A percentile compares a stretch with the other conserved stretches of the same genome.
These are phyloP conservation scores for Sebastes hopkinsi DNA, from an alignment of 2,797 vertebrate species.

Conservation along the genomic window DNA sequence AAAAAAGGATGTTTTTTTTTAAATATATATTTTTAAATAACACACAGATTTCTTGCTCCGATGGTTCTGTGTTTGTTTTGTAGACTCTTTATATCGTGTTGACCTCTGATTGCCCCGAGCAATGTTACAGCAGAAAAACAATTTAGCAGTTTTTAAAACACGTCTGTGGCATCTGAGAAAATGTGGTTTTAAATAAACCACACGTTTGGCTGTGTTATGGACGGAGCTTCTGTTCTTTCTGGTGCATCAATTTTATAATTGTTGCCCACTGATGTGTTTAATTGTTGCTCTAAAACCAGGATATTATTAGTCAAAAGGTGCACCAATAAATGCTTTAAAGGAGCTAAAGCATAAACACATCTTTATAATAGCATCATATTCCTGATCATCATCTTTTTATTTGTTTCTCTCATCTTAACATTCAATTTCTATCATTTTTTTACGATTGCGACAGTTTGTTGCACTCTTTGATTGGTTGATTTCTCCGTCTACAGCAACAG, in stretches of 20 bases:
- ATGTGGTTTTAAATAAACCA: background rate
- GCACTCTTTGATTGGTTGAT: too few relatives aligned
- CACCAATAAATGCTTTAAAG: background rate
- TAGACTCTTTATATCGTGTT: background rate
- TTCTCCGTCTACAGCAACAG: too few relatives aligned
- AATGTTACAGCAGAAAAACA: background rate
- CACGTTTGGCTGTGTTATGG: background rate
- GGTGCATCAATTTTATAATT: background rate
- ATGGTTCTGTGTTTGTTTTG: background rate
- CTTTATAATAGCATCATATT: background rate
- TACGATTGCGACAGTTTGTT: too few relatives aligned
- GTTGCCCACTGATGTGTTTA: background rate
- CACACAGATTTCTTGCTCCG: background rate
- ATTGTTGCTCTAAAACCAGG: background rate
- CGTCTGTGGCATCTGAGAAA: background rate
- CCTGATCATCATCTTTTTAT: too few relatives aligned
- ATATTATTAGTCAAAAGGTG: background rate
- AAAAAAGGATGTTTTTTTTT: background rate
- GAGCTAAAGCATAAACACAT: background rate
- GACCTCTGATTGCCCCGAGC: background rate
- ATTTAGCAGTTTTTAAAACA: background rate
- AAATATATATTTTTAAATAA: background rate
- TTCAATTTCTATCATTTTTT: background rate
- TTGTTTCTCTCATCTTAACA: background rate
- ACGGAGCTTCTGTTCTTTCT: background rate